Percentiles rank a stretch among this genome's conserved stretches.
phyloP scores from a whole-genome alignment of 1,140 invertebrate species.

The Zaprionus kolodkinae region DNA sequence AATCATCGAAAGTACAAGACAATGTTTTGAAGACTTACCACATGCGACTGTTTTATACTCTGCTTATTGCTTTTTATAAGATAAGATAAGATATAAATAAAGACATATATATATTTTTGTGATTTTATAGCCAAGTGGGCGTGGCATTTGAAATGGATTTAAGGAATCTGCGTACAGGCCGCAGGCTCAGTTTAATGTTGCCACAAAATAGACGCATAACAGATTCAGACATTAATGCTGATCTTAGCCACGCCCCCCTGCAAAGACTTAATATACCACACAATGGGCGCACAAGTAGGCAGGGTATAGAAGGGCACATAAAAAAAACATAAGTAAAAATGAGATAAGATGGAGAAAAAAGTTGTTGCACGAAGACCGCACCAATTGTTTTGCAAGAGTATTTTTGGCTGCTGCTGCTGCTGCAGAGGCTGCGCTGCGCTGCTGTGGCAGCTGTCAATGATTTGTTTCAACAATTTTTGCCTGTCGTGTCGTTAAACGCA shows the following conservation, averaged over 20 bases:
- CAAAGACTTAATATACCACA: not conserved
- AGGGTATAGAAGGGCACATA: not conserved
- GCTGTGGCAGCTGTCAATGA: constrained; percentile 73
- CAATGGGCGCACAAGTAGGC: not conserved
- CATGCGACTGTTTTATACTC: not conserved
- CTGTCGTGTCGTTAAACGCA: constrained; percentile 73
- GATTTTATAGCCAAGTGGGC: not conserved
- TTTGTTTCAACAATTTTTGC: constrained; percentile 75
- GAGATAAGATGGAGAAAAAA: constrained; percentile 28
- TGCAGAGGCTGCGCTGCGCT: constrained; percentile 6
- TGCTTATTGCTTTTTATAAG: not conserved
- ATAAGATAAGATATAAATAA: no score
- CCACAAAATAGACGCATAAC: not conserved
- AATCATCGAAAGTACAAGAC: constrained; percentile 9
- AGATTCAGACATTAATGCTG: not conserved
- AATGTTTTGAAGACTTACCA: not conserved
- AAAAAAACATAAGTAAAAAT: constrained; percentile 23
- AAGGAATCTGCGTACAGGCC: not conserved
- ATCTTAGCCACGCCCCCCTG: not conserved
- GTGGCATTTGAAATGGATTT: not conserved
- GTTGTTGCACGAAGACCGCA: constrained; percentile 40
- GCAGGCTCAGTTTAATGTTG: not conserved
- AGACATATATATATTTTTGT: no score
- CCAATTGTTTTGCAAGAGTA: constrained; percentile 49
- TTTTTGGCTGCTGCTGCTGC: not conserved